Base-by-base conservation (phyloP, 2,888 invertebrate species). In the Metopia argyrocephala region DNA sequence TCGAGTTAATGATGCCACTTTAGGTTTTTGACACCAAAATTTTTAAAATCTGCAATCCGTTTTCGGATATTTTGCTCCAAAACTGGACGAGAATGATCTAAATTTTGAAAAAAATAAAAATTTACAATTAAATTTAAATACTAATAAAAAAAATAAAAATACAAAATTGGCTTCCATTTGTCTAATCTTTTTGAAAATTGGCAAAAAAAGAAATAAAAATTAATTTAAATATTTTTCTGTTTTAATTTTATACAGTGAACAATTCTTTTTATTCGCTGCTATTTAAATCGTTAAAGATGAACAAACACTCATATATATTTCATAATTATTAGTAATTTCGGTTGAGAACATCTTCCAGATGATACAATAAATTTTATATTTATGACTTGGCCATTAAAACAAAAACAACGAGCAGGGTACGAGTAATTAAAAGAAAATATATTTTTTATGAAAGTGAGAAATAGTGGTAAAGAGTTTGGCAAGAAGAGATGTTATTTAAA, bases 341-440 rank as follows among this genome's bases (percentile, higher is more conserved):
- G 57, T 38, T 70, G 48, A 69, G 15, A 70, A 70, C 57, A 70
- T 65, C 57, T 65, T 76, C 70, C 65, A 70, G 56, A 76, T 70
- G 70, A 57, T 66, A 27, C 59, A 59, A 75, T 75, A 50, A 66
- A 59, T 59, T 66, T 66, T 2, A 38, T 38, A 50, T 74, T 66
- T 50, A 59, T 50, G 25, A 23, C 31, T 6, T 6, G 25, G 2
- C 38, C 0, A 38, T 38, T 38, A 3, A 38, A 38, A 38, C n/a
- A n/a, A n/a, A 59, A 31, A 52, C 25, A 27, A 23, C 2, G 27
- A 20, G 48, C 54, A 64, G 71, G 46, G 45, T n/a, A n/a, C n/a
- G n/a, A n/a, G n/a, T 54, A 54, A 73, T 64, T 62, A 56, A 46
- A 54, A 25, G 15, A 20, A 61, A 54, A 69, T 6, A 45, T n/a